phyloP scores from a whole-genome alignment of 2,888 invertebrate genomes.

The Macaria liturata region DNA sequence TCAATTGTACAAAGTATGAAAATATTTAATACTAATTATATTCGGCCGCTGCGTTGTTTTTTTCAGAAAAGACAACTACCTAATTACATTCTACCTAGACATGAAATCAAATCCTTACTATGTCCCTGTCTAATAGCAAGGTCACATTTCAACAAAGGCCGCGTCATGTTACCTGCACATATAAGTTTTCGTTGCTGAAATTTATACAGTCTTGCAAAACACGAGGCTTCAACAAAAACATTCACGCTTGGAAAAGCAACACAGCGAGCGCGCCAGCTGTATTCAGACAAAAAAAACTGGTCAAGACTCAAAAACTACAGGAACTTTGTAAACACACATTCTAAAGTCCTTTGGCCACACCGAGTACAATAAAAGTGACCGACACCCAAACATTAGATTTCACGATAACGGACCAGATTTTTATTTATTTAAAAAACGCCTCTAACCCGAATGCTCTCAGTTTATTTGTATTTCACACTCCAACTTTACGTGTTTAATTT shows the following conservation, averaged over 20 bases:
- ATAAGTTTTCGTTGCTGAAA: slow-evolving; percentile 70
- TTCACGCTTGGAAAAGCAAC: slow-evolving; percentile 69
- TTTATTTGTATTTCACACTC: slow-evolving; percentile 31
- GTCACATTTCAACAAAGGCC: slow-evolving; percentile 42
- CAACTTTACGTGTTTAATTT: slow-evolving; percentile 16
- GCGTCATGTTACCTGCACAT: slow-evolving; percentile 53
- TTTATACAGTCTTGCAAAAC: slow-evolving; percentile 62
- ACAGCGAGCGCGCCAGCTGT: slow-evolving; percentile 57
- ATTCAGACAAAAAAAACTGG: slow-evolving; percentile 35
- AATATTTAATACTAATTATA: too few species aligned
- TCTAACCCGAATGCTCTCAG: slow-evolving; percentile 12
- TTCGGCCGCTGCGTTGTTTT: too few species aligned
- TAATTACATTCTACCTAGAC: too few species aligned
- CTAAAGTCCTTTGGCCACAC: slow-evolving; percentile 13
- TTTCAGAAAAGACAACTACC: too few species aligned
- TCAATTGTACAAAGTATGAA: too few species aligned
- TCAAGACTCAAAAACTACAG: slow-evolving; percentile 31
- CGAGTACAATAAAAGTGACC: slow-evolving; percentile 21
- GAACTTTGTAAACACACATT: slow-evolving; percentile 31
- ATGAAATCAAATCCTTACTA: too few species aligned
- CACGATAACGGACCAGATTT: slow-evolving; percentile 26
- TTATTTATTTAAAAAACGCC: slow-evolving; percentile 27
- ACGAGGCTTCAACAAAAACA: slow-evolving; percentile 67
- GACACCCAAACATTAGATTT: slow-evolving; percentile 25
- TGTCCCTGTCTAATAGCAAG: slow-evolving; percentile 19